These are phyloP conservation scores for Eremophila alpestris DNA, from an alignment of 2,797 vertebrate genomes.

Conservation along the genomic window DNA sequence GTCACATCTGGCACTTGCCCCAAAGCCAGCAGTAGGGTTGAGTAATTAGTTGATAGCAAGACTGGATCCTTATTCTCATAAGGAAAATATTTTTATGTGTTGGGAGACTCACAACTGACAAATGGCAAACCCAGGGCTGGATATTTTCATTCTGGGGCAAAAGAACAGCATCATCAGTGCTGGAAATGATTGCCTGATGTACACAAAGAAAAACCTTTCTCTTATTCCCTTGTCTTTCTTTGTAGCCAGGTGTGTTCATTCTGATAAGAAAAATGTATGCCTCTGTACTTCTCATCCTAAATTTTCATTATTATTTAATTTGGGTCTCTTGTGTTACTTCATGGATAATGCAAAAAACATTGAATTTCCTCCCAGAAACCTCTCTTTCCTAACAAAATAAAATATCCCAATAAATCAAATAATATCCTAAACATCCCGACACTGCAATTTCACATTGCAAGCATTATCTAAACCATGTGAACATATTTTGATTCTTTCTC, in stretches of 20 bases:
- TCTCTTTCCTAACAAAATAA: not conserved
- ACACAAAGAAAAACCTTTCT: not conserved
- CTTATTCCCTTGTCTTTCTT: not conserved
- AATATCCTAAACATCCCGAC: not conserved
- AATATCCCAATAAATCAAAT: not conserved
- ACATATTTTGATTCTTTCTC: not conserved
- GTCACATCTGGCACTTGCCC: not conserved
- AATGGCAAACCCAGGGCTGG: not conserved
- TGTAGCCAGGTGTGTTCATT: not conserved
- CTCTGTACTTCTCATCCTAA: not conserved
- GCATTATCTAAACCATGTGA: not conserved
- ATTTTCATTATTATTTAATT: not conserved
- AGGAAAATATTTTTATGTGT: not conserved
- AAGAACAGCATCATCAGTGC: not conserved
- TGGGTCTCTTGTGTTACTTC: not conserved
- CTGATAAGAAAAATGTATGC: not conserved
- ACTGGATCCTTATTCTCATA: not conserved
- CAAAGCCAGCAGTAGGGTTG: fast-evolving
- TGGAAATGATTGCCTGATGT: not conserved
- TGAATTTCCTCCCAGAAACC: not conserved
- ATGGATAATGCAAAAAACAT: not conserved
- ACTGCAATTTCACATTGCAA: not conserved
- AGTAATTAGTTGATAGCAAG: not conserved
- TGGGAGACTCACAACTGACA: not conserved
- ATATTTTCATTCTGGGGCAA: not conserved